A percentile compares a stretch with the other conserved stretches of the same genome.
These are phyloP conservation scores for Portunus trituberculatus DNA, from an alignment of 1,140 invertebrate genomes.

Conservation along the genomic window DNA sequence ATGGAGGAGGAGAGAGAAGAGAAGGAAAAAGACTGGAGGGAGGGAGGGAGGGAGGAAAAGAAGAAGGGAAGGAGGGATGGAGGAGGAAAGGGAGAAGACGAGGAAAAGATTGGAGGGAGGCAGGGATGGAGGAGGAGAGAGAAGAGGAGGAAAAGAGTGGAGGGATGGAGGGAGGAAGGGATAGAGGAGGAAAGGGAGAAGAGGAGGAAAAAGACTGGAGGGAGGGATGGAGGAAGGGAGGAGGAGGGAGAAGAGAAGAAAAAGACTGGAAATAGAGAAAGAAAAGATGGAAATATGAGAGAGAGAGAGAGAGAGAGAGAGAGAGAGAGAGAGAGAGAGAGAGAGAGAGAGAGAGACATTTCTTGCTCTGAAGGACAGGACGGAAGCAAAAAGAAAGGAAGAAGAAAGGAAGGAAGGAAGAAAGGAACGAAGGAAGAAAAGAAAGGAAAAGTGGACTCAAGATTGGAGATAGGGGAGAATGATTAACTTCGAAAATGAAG, in stretches of 20 bases:
- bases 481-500: too few species aligned
- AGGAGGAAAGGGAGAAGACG: neutral
- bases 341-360: neutral
- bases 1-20: neutral
- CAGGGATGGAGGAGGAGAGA: neutral
- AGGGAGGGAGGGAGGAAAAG: neutral
- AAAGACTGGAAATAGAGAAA: too few species aligned
- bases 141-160: neutral
- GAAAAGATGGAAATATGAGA: too few species aligned
- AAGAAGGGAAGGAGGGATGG: neutral
- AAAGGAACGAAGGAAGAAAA: neutral
- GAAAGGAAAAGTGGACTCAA: neutral
- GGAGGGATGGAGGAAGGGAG: neutral
- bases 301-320: neutral
- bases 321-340: neutral
- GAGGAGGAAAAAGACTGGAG: neutral
- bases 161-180: too few species aligned
- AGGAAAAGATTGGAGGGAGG: neutral
- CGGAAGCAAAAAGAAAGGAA: neutral
- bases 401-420: neutral
- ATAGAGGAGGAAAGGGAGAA: neutral
- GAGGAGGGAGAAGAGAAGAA: neutral
- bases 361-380: neutral
- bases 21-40: neutral
- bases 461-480: too few species aligned